Evolutionary conservation across 2,113 vertebrate species (phyloP).

Genomic region (Albula goreensis): DNA sequence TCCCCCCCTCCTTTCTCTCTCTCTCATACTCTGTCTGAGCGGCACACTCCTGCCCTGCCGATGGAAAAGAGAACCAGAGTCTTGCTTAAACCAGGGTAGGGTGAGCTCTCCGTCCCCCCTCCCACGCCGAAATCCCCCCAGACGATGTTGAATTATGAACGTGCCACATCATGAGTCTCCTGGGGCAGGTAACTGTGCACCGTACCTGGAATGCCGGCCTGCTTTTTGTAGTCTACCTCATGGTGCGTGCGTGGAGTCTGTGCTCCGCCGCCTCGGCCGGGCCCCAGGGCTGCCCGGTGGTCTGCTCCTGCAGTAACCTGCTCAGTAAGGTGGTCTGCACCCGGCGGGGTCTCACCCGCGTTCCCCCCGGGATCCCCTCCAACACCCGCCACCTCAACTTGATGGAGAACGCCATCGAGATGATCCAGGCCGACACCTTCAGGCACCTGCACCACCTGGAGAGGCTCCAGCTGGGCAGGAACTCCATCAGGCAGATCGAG

Average conservation of each 20-base stretch:
- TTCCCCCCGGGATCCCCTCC: constrained; percentile 90
- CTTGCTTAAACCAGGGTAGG: constrained; percentile 76
- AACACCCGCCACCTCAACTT: constrained; percentile 97
- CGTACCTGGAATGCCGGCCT: constrained; percentile 92
- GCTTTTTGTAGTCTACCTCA: constrained; percentile 88
- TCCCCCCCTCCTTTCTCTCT: constrained; percentile 51
- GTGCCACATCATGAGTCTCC: constrained; percentile 99
- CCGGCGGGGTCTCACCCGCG: constrained; percentile 85
- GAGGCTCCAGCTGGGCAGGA: constrained; percentile 94
- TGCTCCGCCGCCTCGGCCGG: constrained; percentile 79
- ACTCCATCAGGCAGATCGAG: constrained; percentile 96
- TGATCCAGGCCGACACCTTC: constrained; percentile 96
- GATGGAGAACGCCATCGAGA: constrained; percentile 96
- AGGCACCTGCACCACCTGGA: constrained; percentile 95
- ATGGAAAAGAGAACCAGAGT: constrained; percentile 72
- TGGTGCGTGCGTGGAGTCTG: constrained; percentile 83
- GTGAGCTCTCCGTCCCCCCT: constrained; percentile 64
- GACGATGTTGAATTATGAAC: constrained; percentile 99
- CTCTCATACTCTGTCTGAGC: constrained; percentile 27
- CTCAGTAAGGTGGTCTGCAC: constrained; percentile 98
- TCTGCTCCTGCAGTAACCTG: constrained; percentile 97
- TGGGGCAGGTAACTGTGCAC: constrained; percentile 95
- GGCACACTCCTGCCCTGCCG: constrained; percentile 54
- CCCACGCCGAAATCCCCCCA: constrained; percentile 59
- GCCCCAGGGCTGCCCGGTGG: constrained; percentile 89